Conservation (phyloP, 2,888 invertebrate genomes). For the Caenorhabditis macrosperma region DNA sequence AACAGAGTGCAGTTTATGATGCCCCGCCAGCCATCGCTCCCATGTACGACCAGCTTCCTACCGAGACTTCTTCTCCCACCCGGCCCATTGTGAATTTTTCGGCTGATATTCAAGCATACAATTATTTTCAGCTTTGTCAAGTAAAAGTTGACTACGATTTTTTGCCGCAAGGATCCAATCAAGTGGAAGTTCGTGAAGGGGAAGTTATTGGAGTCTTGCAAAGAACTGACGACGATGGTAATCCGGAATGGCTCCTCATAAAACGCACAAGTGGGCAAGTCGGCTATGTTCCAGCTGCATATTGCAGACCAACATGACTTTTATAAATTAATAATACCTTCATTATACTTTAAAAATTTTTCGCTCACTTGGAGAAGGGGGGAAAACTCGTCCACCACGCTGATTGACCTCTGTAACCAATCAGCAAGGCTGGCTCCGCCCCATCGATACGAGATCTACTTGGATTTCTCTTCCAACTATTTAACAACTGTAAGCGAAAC, state of each 20-base stretch:
- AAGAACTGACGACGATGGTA: constrained; percentile 72
- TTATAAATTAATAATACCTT: not conserved
- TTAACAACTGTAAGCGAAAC: too few species aligned
- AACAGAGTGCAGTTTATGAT: constrained; percentile 40
- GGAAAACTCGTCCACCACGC: too few species aligned
- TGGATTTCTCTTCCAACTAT: too few species aligned
- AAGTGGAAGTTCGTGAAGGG: constrained; percentile 67
- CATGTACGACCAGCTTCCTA: constrained; percentile 45
- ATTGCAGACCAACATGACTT: constrained; percentile 57
- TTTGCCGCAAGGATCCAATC: constrained; percentile 69
- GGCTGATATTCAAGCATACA: not conserved
- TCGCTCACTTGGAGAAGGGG: too few species aligned
- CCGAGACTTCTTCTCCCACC: constrained; percentile 13
- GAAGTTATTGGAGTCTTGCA: constrained; percentile 64
- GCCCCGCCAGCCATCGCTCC: constrained; percentile 41
- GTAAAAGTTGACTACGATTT: constrained; percentile 70
- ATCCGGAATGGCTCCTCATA: constrained; percentile 73
- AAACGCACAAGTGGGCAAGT: constrained; percentile 50
- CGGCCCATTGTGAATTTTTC: constrained; percentile 44
- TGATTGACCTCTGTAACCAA: too few species aligned
- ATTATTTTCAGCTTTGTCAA: constrained; percentile 57
- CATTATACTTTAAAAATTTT: not conserved
- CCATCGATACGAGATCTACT: too few species aligned
- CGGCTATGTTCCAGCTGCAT: constrained; percentile 74
- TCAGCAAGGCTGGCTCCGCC: too few species aligned